phyloP scores from a whole-genome alignment of 1,140 invertebrate species.

The Lepidurus packardi region DNA sequence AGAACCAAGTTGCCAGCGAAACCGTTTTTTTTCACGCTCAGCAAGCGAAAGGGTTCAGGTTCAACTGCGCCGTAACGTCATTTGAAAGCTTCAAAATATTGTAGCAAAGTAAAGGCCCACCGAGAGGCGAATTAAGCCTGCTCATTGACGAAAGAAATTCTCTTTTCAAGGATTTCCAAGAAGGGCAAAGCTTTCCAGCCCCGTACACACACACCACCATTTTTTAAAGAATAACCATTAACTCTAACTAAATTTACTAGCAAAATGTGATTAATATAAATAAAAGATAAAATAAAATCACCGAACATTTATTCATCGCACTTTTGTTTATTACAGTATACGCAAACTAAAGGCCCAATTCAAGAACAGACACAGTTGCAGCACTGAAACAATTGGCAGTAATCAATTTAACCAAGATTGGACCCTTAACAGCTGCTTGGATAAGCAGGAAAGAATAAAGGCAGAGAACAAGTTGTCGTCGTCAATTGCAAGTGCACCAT shows the following conservation, averaged over 20 bases:
- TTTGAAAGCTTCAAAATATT: neutral
- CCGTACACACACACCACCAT: neutral
- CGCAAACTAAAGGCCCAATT: neutral
- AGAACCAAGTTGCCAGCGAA: neutral
- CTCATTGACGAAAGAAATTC: neutral
- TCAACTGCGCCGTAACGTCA: neutral
- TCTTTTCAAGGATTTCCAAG: conserved; percentile 10
- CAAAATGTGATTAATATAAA: too few species aligned
- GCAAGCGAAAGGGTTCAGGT: neutral
- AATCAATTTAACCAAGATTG: neutral
- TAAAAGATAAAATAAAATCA: too few species aligned
- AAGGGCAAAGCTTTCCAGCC: neutral
- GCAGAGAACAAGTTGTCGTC: neutral
- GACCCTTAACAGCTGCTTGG: neutral
- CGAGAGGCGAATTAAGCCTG: neutral
- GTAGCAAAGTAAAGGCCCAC: neutral
- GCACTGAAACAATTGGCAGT: neutral
- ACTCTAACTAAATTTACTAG: too few species aligned
- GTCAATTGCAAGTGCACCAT: neutral
- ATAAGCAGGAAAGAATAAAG: neutral
- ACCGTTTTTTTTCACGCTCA: neutral
- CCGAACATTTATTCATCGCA: too few species aligned
- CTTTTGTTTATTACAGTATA: too few species aligned
- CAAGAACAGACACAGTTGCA: neutral
- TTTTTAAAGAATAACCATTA: too few species aligned